Conservation (phyloP, 2,113 vertebrate genomes). For the Piprites chloris region DNA sequence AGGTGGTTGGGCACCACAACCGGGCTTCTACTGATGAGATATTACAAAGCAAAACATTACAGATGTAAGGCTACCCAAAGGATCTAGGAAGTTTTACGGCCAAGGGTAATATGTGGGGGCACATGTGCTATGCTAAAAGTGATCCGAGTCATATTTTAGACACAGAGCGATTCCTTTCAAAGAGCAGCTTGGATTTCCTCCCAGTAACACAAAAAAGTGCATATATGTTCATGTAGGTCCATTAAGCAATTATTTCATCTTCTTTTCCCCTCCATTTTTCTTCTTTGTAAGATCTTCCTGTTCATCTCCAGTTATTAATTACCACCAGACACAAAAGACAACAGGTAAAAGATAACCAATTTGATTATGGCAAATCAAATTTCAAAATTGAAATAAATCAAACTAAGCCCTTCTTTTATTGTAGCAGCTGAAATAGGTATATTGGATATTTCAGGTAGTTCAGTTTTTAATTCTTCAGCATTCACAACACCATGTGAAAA, state of each 20-base stretch:
- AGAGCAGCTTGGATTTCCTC: background rate
- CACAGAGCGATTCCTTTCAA: background rate
- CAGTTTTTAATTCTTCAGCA: background rate
- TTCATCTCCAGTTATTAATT: background rate
- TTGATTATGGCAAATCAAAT: background rate
- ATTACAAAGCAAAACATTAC: background rate
- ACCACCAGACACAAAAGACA: background rate
- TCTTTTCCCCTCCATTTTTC: background rate
- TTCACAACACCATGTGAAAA: background rate
- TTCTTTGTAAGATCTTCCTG: background rate
- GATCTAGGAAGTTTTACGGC: background rate
- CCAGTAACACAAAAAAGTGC: background rate
- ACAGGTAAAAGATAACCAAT: background rate
- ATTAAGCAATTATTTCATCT: background rate
- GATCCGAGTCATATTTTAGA: background rate
- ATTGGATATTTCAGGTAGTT: background rate
- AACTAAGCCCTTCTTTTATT: background rate
- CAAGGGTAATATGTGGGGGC: background rate
- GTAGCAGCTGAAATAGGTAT: background rate
- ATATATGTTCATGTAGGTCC: background rate
- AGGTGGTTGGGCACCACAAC: background rate
- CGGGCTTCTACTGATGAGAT: background rate
- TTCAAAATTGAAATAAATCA: background rate
- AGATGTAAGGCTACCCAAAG: background rate
- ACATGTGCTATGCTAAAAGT: background rate